Evolutionary conservation across 2,888 invertebrate genomes (phyloP).

Genomic region (Drosophila maculinotata): DNA sequence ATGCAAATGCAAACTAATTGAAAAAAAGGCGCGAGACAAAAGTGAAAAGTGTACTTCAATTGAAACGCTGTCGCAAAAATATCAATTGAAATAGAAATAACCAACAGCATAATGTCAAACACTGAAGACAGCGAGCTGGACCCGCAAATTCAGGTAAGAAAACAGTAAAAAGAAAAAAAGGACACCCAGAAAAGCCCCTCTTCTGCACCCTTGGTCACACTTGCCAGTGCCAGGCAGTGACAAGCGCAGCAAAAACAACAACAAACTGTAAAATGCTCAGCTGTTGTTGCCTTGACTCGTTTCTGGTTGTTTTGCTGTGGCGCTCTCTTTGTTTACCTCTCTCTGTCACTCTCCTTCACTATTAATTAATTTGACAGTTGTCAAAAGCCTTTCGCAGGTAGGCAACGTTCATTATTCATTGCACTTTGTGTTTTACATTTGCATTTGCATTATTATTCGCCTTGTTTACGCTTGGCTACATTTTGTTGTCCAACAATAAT

Average conservation of each 20-base stretch:
- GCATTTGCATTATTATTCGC: conserved; percentile 36
- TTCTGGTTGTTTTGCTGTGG: conserved; percentile 30
- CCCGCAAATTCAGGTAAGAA: conserved; percentile 84
- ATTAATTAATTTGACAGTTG: conserved; percentile 47
- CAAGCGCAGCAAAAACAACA: conserved; percentile 25
- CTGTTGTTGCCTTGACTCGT: conserved; percentile 54
- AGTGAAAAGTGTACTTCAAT: conserved; percentile 74
- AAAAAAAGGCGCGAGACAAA: conserved; percentile 61
- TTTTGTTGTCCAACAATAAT: conserved; percentile 24
- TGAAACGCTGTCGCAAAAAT: conserved; percentile 35
- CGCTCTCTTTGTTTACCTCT: conserved; percentile 31
- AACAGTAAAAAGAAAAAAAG: too few species aligned
- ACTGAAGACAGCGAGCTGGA: conserved; percentile 83
- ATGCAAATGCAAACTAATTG: conserved; percentile 62
- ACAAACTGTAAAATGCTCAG: conserved; percentile 39
- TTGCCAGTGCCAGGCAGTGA: conserved; percentile 43
- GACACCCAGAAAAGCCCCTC: conserved; percentile 3
- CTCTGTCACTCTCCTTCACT: not conserved
- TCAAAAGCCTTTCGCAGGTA: conserved; percentile 45
- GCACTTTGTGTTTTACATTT: conserved; percentile 39
- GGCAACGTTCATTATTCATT: conserved; percentile 33
- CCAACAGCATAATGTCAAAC: conserved; percentile 62
- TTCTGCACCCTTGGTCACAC: not conserved
- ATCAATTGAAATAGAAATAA: conserved; percentile 31
- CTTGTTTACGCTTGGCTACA: conserved; percentile 36